Base-by-base conservation (phyloP, 2,888 invertebrate genomes). In the Brenthis daphne region DNA sequence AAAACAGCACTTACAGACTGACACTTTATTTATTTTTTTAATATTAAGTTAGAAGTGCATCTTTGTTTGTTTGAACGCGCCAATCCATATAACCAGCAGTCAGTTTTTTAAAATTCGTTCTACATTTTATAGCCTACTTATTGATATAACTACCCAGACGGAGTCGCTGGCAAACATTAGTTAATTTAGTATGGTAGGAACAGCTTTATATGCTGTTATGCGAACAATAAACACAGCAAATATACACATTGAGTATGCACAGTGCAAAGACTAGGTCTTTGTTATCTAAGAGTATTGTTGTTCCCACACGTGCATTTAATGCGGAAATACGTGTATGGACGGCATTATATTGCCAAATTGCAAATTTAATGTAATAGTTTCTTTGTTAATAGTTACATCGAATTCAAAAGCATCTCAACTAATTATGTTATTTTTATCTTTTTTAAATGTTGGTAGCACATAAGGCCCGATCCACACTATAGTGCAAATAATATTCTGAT, bases 261-360 rank as follows among this genome's bases (percentile, higher is more conserved):
- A 56, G 56, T 29, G 6, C 29, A 6, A 14, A 29, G 14, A 14
- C 16, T 56, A n/a, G 6, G 13, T 33, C 56, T 56, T 56, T 56
- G 56, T 56, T 56, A 14, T 14, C 29, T 33, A 29, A 56, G 20
- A 8, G 20, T 33, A 56, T 56, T 56, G 33, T n/a, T 29, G 6
- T 37, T 56, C 56, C 33, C 11, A 55, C 55, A 29, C 29, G 55
- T 43, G 20, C 29, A 29, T 4, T 29, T 29, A 24, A 64, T 16
- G 56, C 64, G 64, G 64, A 64, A 66, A 43, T 33, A 33, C 24
- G 57, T 65, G 57, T 60, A 60, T 60, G 60, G 54, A 24, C 20
- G 47, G 20, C 57, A 51, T 65, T 67, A 60, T 67, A 60, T 37
- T 56, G 56, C 56, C 56, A 33, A 56, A 56, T 29, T 56, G 33